Evolutionary conservation across 2,113 vertebrate genomes (phyloP).

Genomic region (Martes martes): DNA sequence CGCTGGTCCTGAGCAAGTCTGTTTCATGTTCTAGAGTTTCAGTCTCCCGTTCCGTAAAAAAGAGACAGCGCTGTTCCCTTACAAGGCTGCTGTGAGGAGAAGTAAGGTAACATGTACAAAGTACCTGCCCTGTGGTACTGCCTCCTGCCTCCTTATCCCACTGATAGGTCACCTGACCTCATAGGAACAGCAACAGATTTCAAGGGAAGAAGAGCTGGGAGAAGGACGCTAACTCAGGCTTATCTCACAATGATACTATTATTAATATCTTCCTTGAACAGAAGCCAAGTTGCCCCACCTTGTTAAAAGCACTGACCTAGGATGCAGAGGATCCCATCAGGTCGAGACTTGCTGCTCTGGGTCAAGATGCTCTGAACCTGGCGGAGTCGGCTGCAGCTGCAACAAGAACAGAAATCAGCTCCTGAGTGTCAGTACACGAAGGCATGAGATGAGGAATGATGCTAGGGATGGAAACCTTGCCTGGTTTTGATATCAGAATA

Average conservation of each 20-base stretch:
- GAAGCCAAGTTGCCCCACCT: not conserved
- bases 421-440: not conserved
- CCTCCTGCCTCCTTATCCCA: not conserved
- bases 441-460: not conserved
- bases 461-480: not conserved
- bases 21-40: not conserved
- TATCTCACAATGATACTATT: not conserved
- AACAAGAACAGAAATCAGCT: constrained; percentile 64
- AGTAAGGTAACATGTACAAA: not conserved
- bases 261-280: not conserved
- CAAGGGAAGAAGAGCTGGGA: not conserved
- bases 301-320: constrained; percentile 85
- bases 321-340: constrained; percentile 94
- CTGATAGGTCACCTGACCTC: not conserved
- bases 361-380: constrained; percentile 91
- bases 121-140: not conserved
- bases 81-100: not conserved
- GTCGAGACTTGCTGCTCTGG: constrained; percentile 84
- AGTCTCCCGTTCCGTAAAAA: not conserved
- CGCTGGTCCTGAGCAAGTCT: not conserved
- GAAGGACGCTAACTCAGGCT: not conserved
- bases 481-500: not conserved
- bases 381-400: constrained; percentile 91
- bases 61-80: not conserved
- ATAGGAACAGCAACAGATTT: constrained; percentile 14